Conservation (phyloP, 2,888 invertebrate species). For the Masnerella sp. region DNA sequence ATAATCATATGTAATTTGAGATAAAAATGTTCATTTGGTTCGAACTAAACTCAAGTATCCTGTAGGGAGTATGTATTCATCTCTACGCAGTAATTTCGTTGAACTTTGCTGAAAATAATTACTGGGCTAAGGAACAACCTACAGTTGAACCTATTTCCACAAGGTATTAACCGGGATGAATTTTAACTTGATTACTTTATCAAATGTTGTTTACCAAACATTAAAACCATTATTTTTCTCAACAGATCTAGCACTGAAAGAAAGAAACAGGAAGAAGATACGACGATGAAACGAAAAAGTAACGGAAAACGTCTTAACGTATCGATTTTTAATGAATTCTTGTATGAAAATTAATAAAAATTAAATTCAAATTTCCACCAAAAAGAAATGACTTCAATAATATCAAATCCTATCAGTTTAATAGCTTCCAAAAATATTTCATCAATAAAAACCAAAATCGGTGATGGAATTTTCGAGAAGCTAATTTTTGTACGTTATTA, state of each 20-base stretch:
- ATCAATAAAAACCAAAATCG: too few species aligned
- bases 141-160: constrained; percentile 3
- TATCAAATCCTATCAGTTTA: too few species aligned
- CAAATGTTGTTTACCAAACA: constrained; percentile 1
- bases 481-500: too few species aligned
- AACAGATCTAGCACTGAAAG: not conserved
- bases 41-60: too few species aligned
- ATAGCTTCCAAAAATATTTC: too few species aligned
- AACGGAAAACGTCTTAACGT: not conserved
- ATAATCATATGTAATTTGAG: too few species aligned
- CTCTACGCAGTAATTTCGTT: not conserved
- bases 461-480: too few species aligned
- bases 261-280: not conserved
- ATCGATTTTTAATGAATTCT: not conserved
- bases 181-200: constrained; percentile 3
- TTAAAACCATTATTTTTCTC: constrained; percentile 8
- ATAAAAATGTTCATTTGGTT: too few species aligned
- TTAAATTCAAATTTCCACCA: not conserved
- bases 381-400: not conserved
- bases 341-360: not conserved
- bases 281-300: not conserved
- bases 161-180: not conserved
- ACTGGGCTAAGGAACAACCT: constrained; percentile 1
- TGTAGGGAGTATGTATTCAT: too few species aligned
- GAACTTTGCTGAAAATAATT: constrained; percentile 1